Percentiles rank a stretch among this genome's conserved stretches.
phyloP scores from a whole-genome alignment of 2,888 invertebrate species.

The Rhorus exstirpatorius region DNA sequence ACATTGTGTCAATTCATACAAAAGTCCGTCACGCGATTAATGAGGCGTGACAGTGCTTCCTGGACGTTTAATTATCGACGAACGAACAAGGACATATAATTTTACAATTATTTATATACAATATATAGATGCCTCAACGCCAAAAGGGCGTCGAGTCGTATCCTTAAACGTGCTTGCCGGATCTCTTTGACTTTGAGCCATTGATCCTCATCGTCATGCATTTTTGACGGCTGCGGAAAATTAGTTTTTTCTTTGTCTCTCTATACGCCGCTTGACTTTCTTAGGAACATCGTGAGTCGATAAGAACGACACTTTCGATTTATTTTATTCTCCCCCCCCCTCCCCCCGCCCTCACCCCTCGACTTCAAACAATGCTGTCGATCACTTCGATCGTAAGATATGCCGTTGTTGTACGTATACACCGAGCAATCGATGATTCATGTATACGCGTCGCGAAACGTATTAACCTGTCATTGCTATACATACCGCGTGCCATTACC shows the following conservation, averaged over 20 bases:
- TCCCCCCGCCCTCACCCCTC: no score
- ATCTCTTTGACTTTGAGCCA: background rate
- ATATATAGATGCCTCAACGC: background rate
- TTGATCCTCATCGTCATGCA: background rate
- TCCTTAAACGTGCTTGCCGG: background rate
- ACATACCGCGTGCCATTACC: conserved; percentile 39
- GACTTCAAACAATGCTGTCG: background rate
- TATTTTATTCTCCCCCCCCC: background rate
- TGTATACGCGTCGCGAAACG: conserved; percentile 12
- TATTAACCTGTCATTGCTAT: conserved; percentile 45
- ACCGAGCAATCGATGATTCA: conserved; percentile 57
- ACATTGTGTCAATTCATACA: no score
- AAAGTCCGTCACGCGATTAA: conserved; percentile 13
- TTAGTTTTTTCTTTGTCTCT: background rate
- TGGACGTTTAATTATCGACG: conserved; percentile 54
- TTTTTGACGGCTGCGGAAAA: background rate
- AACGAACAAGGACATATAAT: conserved; percentile 49
- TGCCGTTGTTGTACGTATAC: background rate
- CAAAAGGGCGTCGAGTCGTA: background rate
- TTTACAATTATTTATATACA: background rate
- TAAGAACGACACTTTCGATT: background rate
- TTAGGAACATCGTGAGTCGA: background rate
- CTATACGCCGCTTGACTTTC: background rate
- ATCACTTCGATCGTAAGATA: conserved; percentile 14
- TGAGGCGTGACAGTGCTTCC: conserved; percentile 56